Evolutionary conservation across 2,797 vertebrate genomes (phyloP).

Genomic region (Lerista edwardsae): DNA sequence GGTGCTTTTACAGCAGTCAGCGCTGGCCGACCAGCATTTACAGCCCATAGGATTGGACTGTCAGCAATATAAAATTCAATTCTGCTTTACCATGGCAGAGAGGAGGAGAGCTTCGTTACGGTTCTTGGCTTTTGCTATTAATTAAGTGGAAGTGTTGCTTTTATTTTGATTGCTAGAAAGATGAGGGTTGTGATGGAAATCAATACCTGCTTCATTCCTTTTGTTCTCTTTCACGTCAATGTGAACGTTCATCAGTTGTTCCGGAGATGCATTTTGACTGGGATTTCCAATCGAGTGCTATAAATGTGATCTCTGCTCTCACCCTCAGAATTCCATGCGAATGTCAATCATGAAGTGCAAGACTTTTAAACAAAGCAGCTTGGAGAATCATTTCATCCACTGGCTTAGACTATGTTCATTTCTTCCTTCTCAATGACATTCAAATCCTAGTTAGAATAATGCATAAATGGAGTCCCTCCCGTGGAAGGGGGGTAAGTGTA

Average conservation of each 20-base stretch:
- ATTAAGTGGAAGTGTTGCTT: not conserved
- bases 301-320: not conserved
- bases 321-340: not conserved
- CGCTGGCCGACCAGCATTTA: too few relatives aligned
- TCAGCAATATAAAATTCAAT: not conserved
- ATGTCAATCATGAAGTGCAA: not conserved
- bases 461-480: not conserved
- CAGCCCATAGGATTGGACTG: too few relatives aligned
- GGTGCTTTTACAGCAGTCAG: too few relatives aligned
- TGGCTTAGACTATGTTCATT: not conserved
- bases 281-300: not conserved
- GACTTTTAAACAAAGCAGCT: not conserved
- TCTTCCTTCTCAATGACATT: not conserved
- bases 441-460: not conserved
- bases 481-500: too few relatives aligned
- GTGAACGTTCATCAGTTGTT: slow-evolving; percentile 14
- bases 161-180: slow-evolving; percentile 13
- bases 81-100: not conserved
- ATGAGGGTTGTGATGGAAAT: not conserved
- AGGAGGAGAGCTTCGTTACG: not conserved
- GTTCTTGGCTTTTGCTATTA: not conserved
- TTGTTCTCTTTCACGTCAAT: not conserved
- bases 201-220: not conserved
- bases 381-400: not conserved
- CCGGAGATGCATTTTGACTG: not conserved